These are phyloP conservation scores for Trypoxylon attenuatum DNA, from an alignment of 2,888 invertebrate species.

Conservation along the genomic window DNA sequence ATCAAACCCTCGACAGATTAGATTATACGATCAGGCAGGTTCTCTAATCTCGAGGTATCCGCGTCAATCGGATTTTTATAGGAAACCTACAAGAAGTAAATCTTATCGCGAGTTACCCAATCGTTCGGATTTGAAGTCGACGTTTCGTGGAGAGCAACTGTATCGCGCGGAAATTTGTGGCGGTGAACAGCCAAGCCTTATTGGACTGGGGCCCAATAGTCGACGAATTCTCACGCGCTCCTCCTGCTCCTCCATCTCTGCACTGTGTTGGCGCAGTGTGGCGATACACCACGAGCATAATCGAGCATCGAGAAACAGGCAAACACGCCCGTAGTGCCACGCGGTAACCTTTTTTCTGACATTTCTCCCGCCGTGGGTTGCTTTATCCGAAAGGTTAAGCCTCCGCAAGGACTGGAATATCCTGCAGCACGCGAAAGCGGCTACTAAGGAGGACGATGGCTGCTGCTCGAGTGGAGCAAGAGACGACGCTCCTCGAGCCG, in stretches of 20 bases:
- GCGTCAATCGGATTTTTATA: not conserved
- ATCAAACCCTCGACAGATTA: not conserved
- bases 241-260: conserved; percentile 18
- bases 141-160: too few species aligned
- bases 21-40: not conserved
- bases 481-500: not conserved
- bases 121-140: too few species aligned
- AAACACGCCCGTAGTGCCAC: conserved; percentile 54
- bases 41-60: not conserved
- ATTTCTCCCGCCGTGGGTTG: conserved; percentile 53
- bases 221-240: conserved; percentile 44
- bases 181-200: not conserved
- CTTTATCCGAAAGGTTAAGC: conserved; percentile 53
- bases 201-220: conserved; percentile 14
- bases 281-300: conserved; percentile 31
- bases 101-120: too few species aligned
- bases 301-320: conserved; percentile 45
- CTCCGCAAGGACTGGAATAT: conserved; percentile 43
- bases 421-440: conserved; percentile 17
- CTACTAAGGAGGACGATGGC: conserved; percentile 8
- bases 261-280: too few species aligned
- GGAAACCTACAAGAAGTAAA: too few species aligned
- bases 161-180: not conserved
- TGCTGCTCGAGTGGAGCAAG: not conserved
- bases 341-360: conserved; percentile 59